Base-by-base conservation (phyloP, 2,113 vertebrate genomes). In the Apteryx mantelli region DNA sequence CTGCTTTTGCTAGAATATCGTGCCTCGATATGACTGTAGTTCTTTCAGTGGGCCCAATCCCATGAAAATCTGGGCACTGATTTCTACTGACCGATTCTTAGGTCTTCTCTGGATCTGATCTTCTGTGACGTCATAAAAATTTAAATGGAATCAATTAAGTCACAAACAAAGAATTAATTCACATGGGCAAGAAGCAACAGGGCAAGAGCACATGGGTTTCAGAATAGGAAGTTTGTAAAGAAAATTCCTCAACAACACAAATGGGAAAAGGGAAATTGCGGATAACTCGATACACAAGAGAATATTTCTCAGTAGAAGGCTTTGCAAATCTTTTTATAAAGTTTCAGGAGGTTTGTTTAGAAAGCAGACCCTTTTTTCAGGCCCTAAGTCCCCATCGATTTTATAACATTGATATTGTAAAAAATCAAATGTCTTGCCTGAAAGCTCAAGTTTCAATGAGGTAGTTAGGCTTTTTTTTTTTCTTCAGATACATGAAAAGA, bases 401-500 rank as follows among this genome's bases (percentile, higher is more conserved):
- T 96, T 88, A 64, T 71, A 84, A 63, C 14, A 81, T 1, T 78
- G 74, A 95, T 95, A 88, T 28, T 94, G 40, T 65, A 78, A 97
- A 60, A 94, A 95, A 91, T 82, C 63, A 63, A 53, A 88, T 70
- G 21, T 92, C 76, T 88, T 86, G 48, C 63, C 81, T 86, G 80
- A 93, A 93, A 94, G 42, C 40, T 90, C 86, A 63, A 75, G 74
- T 90, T 96, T 96, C 88, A 94, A 88, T 2, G 0, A 88, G 64
- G 89, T 95, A 92, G 94, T 88, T 73, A 77, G 87, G 42, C 26
- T n/a, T 78, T 30, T 56, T 56, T 56, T 42, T 88, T 93, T 78
- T 61, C 96, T 97, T 93, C 70, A 89, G 70, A 94, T 94, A 95
- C 69, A 87, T 53, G 77, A 93, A 97, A 89, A 96, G 97, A 97